These are phyloP conservation scores for Choristoneura fumiferana DNA, from an alignment of 1,140 invertebrate species.

Conservation along the genomic window DNA sequence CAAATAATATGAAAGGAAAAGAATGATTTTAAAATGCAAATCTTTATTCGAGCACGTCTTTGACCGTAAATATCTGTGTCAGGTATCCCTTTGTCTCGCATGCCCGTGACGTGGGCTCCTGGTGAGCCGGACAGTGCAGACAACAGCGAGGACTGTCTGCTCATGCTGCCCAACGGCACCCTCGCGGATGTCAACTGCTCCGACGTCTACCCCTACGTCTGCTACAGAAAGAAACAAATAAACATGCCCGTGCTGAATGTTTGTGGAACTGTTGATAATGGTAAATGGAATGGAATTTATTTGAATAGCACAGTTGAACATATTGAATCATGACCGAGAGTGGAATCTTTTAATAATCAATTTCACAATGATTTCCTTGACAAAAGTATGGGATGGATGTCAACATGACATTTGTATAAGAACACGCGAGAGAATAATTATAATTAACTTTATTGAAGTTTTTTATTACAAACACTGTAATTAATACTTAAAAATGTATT, in stretches of 20 bases:
- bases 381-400: too few species aligned
- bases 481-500: too few species aligned
- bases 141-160: constrained; percentile 34
- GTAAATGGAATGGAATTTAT: constrained; percentile 10
- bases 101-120: constrained; percentile 28
- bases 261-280: constrained; percentile 35
- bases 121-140: constrained; percentile 36
- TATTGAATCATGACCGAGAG: too few species aligned
- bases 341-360: too few species aligned
- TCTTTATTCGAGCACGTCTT: not conserved
- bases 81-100: constrained; percentile 33
- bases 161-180: constrained; percentile 18
- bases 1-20: too few species aligned
- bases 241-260: constrained; percentile 18
- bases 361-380: too few species aligned
- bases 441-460: too few species aligned
- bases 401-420: too few species aligned
- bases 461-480: too few species aligned
- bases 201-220: constrained; percentile 32
- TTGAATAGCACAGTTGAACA: too few species aligned
- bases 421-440: too few species aligned
- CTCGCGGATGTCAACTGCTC: constrained; percentile 32
- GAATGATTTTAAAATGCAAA: too few species aligned
- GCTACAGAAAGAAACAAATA: constrained; percentile 27
- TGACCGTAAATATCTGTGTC: not conserved